Evolutionary conservation across 2,797 vertebrate species (phyloP).

Genomic region (Pseudopleuronectes americanus): DNA sequence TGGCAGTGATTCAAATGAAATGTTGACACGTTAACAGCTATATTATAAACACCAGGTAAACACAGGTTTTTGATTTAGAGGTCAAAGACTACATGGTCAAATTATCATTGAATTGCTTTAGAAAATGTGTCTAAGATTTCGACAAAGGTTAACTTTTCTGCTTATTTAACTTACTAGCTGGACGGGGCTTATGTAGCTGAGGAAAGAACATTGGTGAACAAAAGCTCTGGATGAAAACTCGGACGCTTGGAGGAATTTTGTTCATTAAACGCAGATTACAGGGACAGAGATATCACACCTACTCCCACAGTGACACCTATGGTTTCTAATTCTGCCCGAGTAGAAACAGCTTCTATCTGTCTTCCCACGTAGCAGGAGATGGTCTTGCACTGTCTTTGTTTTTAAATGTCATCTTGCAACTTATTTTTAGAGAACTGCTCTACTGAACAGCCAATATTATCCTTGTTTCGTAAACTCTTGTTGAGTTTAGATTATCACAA

Average conservation of each 20-base stretch:
- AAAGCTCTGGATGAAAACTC: constrained; percentile 16
- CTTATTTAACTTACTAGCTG: not conserved
- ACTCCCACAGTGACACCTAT: constrained; percentile 57
- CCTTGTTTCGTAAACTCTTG: not conserved
- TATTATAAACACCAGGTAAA: constrained; percentile 2
- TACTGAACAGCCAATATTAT: not conserved
- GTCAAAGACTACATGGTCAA: not conserved
- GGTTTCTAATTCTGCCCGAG: constrained; percentile 47
- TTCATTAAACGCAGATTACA: constrained; percentile 34
- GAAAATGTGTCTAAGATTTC: not conserved
- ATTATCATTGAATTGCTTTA: not conserved
- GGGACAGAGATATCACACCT: constrained; percentile 49
- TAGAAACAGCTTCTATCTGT: constrained; percentile 36
- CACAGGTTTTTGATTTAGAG: not conserved
- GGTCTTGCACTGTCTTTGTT: constrained; percentile 32
- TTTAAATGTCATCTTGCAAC: constrained; percentile 51
- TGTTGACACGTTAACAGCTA: constrained; percentile 10
- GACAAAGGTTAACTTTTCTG: too few relatives aligned
- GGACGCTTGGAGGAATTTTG: constrained; percentile 11
- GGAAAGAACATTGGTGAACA: not conserved
- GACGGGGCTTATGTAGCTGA: not conserved
- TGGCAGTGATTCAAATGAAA: constrained; percentile 3
- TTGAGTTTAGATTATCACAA: not conserved
- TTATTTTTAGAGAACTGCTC: constrained; percentile 23
- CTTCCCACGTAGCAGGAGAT: constrained; percentile 33